Evolutionary conservation across 1,140 invertebrate genomes (phyloP).

Genomic region (Apolygus lucorum): DNA sequence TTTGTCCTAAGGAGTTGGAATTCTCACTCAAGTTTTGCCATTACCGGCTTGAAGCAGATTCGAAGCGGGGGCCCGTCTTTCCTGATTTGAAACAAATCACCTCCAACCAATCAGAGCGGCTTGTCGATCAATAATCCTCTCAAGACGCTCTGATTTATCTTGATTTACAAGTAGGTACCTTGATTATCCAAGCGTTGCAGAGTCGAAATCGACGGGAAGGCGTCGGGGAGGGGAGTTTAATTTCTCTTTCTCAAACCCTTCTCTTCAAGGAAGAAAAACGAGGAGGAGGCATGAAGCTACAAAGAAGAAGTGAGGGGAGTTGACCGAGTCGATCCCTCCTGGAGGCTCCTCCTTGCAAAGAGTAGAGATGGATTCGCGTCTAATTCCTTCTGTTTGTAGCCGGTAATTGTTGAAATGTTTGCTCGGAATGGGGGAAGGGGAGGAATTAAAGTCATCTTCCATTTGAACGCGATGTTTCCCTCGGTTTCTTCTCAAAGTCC

Average conservation of each 20-base stretch:
- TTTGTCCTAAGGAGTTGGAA: too few relatives aligned
- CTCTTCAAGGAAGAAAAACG: not conserved
- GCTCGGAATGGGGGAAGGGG: not conserved
- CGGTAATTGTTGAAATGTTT: not conserved
- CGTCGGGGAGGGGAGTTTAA: not conserved
- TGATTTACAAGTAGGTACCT: constrained; percentile 1
- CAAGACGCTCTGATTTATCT: not conserved
- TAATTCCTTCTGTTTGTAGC: not conserved
- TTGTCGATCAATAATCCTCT: not conserved
- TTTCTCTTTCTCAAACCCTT: not conserved
- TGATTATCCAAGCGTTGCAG: not conserved
- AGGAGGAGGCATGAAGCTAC: not conserved
- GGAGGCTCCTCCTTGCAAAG: not conserved
- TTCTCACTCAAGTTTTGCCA: too few relatives aligned
- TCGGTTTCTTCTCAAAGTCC: too few relatives aligned
- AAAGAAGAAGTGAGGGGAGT: not conserved
- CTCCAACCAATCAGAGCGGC: not conserved
- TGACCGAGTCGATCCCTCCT: too few relatives aligned
- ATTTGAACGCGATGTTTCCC: too few relatives aligned
- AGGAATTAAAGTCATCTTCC: too few relatives aligned
- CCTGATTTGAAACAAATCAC: not conserved
- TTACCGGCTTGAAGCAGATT: too few relatives aligned
- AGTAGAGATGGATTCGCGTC: not conserved
- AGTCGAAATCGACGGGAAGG: not conserved
- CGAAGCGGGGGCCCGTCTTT: too few relatives aligned